A percentile compares a stretch with the other conserved stretches of the same genome.
Evolutionary conservation across 2,888 invertebrate species (phyloP).

Genomic region (Lasius platythorax): DNA sequence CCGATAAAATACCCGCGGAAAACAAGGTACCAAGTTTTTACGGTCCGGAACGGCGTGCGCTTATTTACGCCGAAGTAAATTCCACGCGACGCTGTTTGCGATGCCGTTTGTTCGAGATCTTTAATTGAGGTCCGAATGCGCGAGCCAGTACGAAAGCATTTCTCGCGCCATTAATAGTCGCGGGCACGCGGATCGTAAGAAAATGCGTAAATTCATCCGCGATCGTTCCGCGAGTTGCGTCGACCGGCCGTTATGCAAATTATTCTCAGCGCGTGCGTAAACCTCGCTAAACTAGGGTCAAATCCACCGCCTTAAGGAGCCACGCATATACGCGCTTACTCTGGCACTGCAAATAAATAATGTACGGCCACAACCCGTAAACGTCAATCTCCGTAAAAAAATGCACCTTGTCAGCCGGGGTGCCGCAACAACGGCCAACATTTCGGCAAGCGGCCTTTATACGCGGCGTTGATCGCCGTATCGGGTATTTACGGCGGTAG

Average conservation of each 20-base stretch:
- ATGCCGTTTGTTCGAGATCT: conserved; percentile 40
- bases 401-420: conserved; percentile 42
- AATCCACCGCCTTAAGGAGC: conserved; percentile 37
- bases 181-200: conserved; percentile 41
- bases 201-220: conserved; percentile 54
- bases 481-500: conserved; percentile 65
- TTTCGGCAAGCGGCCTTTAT: conserved; percentile 57
- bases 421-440: conserved; percentile 25
- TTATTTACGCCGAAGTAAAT: conserved; percentile 50
- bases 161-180: conserved; percentile 43
- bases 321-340: conserved; percentile 8
- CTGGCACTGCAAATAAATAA: conserved; percentile 62
- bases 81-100: conserved; percentile 13
- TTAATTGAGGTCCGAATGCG: conserved; percentile 33
- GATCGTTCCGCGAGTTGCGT: conserved; percentile 32
- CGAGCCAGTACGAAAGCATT: conserved; percentile 34
- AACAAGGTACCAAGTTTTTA: conserved; percentile 43
- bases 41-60: conserved; percentile 20
- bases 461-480: conserved; percentile 52
- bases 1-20: conserved; percentile 49
- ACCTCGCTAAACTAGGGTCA: conserved; percentile 43
- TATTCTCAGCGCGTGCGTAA: conserved; percentile 35
- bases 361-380: conserved; percentile 59
- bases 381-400: conserved; percentile 68
- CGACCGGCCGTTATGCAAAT: conserved; percentile 44